Percentiles rank a stretch among this genome's conserved stretches.
Evolutionary conservation across 2,888 invertebrate genomes (phyloP).

Genomic region (Seira musarum): DNA sequence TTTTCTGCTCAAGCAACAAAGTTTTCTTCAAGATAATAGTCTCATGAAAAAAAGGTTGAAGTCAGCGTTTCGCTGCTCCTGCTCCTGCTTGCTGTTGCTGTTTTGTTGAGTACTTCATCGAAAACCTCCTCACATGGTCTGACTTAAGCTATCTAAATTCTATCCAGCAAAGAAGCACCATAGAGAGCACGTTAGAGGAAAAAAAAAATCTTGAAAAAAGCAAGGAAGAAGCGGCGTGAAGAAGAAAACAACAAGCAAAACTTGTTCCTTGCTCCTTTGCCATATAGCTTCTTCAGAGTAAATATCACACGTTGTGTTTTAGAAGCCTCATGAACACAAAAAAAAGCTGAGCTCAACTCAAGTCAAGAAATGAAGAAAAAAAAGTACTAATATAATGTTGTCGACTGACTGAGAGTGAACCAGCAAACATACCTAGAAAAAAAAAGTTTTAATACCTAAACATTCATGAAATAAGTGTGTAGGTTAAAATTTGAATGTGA

Average conservation of each 20-base stretch:
- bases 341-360: neutral
- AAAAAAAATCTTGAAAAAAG: conserved; percentile 39
- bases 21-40: conserved; percentile 4
- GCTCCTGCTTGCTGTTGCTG: too few species aligned
- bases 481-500: conserved; percentile 49
- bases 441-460: conserved; percentile 31
- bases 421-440: conserved; percentile 19
- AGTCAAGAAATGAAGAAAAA: neutral
- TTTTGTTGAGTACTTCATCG: neutral
- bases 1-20: conserved; percentile 7
- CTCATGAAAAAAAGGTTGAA: neutral
- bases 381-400: neutral
- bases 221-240: conserved; percentile 47
- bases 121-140: neutral
- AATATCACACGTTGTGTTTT: conserved; percentile 3
- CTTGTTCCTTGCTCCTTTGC: neutral
- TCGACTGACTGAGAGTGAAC: neutral
- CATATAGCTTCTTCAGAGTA: neutral
- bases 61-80: neutral
- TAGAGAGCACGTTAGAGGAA: conserved; percentile 41
- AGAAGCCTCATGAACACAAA: neutral
- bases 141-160: conserved; percentile 13
- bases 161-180: conserved; percentile 45
- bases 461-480: conserved; percentile 29
- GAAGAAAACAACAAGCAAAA: conserved; percentile 26